Base-by-base conservation (phyloP, 64 coral and sea anemone genomes). In the Hydrozoanthus tunicans region DNA sequence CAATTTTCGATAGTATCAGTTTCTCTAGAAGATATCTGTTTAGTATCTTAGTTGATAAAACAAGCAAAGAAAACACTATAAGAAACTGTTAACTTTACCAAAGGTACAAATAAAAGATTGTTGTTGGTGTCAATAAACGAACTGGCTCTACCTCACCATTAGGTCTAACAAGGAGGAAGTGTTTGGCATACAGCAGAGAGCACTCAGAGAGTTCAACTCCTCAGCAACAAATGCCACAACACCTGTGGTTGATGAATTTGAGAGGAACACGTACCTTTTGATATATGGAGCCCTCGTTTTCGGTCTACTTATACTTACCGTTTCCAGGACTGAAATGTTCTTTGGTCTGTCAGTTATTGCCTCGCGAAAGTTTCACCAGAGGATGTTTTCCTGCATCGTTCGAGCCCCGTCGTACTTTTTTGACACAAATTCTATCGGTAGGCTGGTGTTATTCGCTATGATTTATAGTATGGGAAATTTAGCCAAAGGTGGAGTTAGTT, bases 391-490 rank as follows among this genome's bases (percentile, higher is more conserved):
- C 32, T 77, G 80, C 81, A 73, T 93, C 74, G 64, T 96, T 13
- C 83, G 88, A 59, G 91, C 91, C 17, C 91, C 94, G 26, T 91
- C 80, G 7, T 96, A 89, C 77, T 96, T 96, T 77, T 96, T 96
- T 27, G 94, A 96, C 78, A 96, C 91, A 52, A 96, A 96, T 79
- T 96, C 94, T 7, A 96, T 96, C 43, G 94, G 94, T 96, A 64
- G 7, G 92, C 81, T 6, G 43, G 56, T n/a, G 32, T 43, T 43
- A 43, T 43, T 43, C 32, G 32, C 32, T 43, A 2, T 43, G 32
- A 43, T 43, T 43, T 43, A 1, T 43, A 43, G 32, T 43, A 43
- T 43, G 32, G 32, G 32, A 43, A 43, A 43, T 0, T 2, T 0
- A 2, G 32, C 32, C 32, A 1, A 2, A 43, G 32, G 32, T 43